Evolutionary conservation across 2,888 invertebrate genomes (phyloP), one percentile per base, ranked within the genome.

Genomic region (Pyralis farinalis): DNA sequence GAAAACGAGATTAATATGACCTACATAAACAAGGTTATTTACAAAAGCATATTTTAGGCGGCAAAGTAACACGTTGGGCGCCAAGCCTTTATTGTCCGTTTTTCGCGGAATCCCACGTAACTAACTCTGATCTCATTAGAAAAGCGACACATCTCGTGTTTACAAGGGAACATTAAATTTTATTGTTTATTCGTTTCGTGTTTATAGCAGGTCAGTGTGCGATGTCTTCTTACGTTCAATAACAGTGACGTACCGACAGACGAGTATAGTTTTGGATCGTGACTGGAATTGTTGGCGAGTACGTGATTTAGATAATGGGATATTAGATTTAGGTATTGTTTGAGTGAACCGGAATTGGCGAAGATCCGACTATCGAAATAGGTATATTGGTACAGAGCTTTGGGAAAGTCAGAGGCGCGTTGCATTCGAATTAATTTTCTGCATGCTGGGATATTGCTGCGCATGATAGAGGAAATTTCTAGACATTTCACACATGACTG

Each of bases 151-250:
- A 49, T 46, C 51, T 42, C 42, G 47, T 49, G 41, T 63, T 62
- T 59, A 62, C 52, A 51, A 34, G 47, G 43, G 48, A 44, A 42
- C 55, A 55, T 68, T 52, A 63, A 65, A 58, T 55, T 61, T 69
- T 70, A 74, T 63, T 59, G 65, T 66, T 69, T 63, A 71, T 47
- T 40, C 45, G 41, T 40, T 43, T 43, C 41, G 42, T 38, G 29
- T 45, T 48, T 43, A 43, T 37, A 33, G 37, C 30, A 36, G 32
- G 40, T 12, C 42, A 42, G 40, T 43, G 37, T 32, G 21, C n/a
- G 31, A 42, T 44, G 46, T 43, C 40, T 43, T 47, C 55, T 55
- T 58, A 58, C 44, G 51, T 46, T 47, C 49, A 51, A 49, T 51
- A 57, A 55, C 46, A 41, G 29, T 41, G 44, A 47, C 39, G 45